Evolutionary conservation across 2,113 vertebrate species (phyloP).

Genomic region (Anarhynchus alexandrinus): DNA sequence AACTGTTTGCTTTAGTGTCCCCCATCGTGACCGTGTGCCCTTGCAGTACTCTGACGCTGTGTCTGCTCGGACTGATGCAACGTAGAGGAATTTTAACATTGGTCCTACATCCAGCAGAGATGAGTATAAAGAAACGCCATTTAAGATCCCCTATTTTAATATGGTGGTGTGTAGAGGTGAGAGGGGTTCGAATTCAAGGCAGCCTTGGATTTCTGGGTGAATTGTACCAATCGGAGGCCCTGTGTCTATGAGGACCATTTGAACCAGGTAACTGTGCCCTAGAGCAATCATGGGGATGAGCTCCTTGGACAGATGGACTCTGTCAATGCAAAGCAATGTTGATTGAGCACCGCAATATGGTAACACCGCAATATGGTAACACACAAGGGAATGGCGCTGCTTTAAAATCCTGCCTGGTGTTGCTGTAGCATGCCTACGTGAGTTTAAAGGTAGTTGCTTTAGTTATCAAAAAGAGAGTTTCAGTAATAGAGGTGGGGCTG

Average conservation of each 20-base stretch:
- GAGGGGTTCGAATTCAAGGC: accelerated
- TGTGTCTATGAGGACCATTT: not conserved
- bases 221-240: not conserved
- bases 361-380: accelerated
- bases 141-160: not conserved
- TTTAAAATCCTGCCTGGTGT: not conserved
- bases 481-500: not conserved
- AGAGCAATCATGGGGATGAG: not conserved
- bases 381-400: not conserved
- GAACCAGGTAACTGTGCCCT: not conserved
- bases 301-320: not conserved
- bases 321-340: not conserved
- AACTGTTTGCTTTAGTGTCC: accelerated
- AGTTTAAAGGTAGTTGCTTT: not conserved
- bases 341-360: not conserved
- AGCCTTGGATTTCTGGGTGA: not conserved
- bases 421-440: not conserved
- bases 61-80: not conserved
- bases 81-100: not conserved
- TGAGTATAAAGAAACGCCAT: not conserved
- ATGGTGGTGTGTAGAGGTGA: not conserved
- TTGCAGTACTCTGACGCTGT: not conserved
- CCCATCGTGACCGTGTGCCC: accelerated
- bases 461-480: not conserved
- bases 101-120: not conserved